Evolutionary conservation across 1,140 invertebrate species (phyloP).

Genomic region (Drosophila serrata): DNA sequence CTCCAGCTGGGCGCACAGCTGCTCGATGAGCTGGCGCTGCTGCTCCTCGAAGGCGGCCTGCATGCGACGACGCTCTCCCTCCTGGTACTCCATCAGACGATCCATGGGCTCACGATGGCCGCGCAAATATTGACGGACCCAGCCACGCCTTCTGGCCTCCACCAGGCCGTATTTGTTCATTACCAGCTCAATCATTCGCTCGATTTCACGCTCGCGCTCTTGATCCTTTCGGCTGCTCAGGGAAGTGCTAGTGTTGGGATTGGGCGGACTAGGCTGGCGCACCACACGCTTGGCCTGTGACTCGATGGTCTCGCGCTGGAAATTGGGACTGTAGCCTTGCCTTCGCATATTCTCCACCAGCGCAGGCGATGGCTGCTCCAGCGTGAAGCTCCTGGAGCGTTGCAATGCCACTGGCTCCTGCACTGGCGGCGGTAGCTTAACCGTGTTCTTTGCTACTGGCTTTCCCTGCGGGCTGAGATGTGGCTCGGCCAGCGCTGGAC

Average conservation of each 20-base stretch:
- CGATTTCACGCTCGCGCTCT: slow-evolving; percentile 45
- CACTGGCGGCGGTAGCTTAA: neutral
- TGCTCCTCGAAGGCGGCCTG: slow-evolving; percentile 71
- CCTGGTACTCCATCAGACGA: slow-evolving; percentile 81
- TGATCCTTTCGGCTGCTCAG: slow-evolving; percentile 2
- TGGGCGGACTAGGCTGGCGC: slow-evolving; percentile 43
- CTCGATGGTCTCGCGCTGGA: slow-evolving; percentile 71
- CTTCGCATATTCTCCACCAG: slow-evolving; percentile 87
- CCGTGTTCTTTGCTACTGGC: too few relatives aligned
- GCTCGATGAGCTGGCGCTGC: slow-evolving; percentile 70
- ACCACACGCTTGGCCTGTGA: slow-evolving; percentile 76
- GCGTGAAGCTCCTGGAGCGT: slow-evolving; percentile 88
- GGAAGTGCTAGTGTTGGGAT: slow-evolving; percentile 11
- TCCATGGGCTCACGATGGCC: slow-evolving; percentile 84
- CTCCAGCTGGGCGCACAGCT: slow-evolving; percentile 65
- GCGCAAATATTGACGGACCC: slow-evolving; percentile 65
- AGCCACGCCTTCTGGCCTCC: slow-evolving; percentile 38
- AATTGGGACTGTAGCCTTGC: slow-evolving; percentile 17
- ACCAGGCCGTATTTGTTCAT: slow-evolving; percentile 37
- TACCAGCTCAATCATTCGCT: slow-evolving; percentile 51
- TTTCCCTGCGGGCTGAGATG: neutral
- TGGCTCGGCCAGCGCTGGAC: slow-evolving; percentile 25
- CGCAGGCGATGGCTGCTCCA: slow-evolving; percentile 88
- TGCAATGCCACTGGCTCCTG: slow-evolving; percentile 13
- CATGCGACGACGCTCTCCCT: slow-evolving; percentile 68